Evolutionary conservation across 2,797 vertebrate species (phyloP).

Genomic region (Astyanax mexicanus): DNA sequence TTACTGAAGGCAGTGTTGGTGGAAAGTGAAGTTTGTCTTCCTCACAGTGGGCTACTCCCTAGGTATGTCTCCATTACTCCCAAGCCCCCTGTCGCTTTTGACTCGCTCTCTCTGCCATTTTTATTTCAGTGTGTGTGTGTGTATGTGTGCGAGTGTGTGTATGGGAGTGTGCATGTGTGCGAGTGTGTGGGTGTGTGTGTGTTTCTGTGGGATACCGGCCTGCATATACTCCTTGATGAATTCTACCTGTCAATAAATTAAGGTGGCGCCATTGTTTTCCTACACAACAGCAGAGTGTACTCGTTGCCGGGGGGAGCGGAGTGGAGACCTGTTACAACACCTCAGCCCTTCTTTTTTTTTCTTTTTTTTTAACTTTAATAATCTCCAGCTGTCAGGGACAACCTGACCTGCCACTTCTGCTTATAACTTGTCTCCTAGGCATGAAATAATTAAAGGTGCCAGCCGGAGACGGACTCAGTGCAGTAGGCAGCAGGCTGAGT

Average conservation of each 20-base stretch:
- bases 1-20: constrained; percentile 40
- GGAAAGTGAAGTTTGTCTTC: constrained; percentile 73
- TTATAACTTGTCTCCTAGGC: constrained; percentile 99
- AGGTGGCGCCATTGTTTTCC: constrained; percentile 78
- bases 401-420: constrained; percentile 99
- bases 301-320: constrained; percentile 89
- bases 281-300: constrained; percentile 75
- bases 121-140: constrained; percentile 31
- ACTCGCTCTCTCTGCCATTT: constrained; percentile 65
- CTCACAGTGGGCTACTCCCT: constrained; percentile 66
- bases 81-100: constrained; percentile 68
- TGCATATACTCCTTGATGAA: constrained; percentile 78
- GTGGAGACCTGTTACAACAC: constrained; percentile 95
- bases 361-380: constrained; percentile 84
- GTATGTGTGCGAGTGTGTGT: constrained; percentile 66
- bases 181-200: constrained; percentile 53
- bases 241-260: constrained; percentile 84
- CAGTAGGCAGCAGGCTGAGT: constrained; percentile 60
- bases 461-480: constrained; percentile 60
- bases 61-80: constrained; percentile 67
- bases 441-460: constrained; percentile 99
- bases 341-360: constrained; percentile 82
- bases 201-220: constrained; percentile 68
- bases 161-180: constrained; percentile 44
- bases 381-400: constrained; percentile 98